These are phyloP conservation scores for Diphyllodes magnificus DNA, from an alignment of 2,113 vertebrate genomes.

Conservation along the genomic window DNA sequence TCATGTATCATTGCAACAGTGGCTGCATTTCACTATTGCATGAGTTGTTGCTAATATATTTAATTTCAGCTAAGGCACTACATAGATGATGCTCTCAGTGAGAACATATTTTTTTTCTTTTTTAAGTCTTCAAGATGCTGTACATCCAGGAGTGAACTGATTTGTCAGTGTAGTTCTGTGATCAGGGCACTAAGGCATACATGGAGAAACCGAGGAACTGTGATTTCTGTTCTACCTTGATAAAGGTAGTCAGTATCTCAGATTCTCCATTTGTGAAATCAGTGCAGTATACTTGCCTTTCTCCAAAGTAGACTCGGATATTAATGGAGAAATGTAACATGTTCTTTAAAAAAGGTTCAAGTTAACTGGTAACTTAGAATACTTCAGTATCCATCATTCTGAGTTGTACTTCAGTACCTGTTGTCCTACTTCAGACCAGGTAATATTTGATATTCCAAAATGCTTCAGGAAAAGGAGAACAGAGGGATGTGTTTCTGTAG, in stretches of 20 bases:
- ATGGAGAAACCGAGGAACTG: not conserved
- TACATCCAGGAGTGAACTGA: not conserved
- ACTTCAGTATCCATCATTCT: not conserved
- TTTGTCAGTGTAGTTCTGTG: not conserved
- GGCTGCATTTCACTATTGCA: not conserved
- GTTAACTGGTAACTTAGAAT: not conserved
- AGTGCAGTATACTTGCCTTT: not conserved
- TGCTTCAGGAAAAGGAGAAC: not conserved
- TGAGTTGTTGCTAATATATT: not conserved
- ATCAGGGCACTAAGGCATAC: not conserved
- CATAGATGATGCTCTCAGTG: not conserved
- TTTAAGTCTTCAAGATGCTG: not conserved
- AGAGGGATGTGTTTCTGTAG: not conserved
- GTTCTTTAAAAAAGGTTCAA: not conserved
- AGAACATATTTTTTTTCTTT: not conserved
- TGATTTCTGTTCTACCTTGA: not conserved
- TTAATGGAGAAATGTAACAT: not conserved
- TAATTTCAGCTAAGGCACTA: not conserved
- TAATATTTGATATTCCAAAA: fast-evolving
- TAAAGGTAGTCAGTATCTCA: not conserved
- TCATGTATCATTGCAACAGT: not conserved
- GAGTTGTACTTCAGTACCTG: not conserved
- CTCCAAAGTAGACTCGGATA: not conserved
- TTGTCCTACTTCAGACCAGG: not conserved
- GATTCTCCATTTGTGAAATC: not conserved